These are phyloP conservation scores for Sturmia bella DNA, from an alignment of 2,888 invertebrate genomes.

Conservation along the genomic window DNA sequence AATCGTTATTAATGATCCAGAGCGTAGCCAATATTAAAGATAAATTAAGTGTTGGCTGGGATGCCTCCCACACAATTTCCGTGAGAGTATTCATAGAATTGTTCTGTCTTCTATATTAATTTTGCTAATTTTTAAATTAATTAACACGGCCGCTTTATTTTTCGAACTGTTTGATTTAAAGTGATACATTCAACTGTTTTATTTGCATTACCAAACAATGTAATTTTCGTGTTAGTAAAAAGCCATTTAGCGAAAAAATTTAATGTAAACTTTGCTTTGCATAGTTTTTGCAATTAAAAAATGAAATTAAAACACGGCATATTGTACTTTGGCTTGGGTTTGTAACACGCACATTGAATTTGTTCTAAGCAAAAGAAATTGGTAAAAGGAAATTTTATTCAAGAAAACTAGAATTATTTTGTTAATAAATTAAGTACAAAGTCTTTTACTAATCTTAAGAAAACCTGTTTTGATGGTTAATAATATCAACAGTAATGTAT, in stretches of 20 bases:
- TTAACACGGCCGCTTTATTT: not conserved
- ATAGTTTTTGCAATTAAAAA: not conserved
- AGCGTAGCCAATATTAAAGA: conserved; percentile 76
- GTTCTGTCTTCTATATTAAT: not conserved
- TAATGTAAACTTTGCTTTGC: not conserved
- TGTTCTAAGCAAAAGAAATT: too few species aligned
- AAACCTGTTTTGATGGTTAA: too few species aligned
- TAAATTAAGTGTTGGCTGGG: conserved; percentile 71
- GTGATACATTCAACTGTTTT: conserved; percentile 19
- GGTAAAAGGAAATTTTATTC: not conserved
- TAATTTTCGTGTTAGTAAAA: conserved; percentile 7
- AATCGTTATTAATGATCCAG: conserved; percentile 77
- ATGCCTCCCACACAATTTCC: conserved; percentile 34
- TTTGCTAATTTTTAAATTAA: not conserved
- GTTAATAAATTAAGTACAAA: too few species aligned
- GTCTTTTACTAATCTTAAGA: too few species aligned
- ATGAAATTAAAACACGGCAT: not conserved
- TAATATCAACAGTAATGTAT: not conserved
- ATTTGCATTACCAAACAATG: conserved; percentile 30
- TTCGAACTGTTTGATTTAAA: conserved; percentile 19
- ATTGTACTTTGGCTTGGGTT: not conserved
- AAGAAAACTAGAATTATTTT: too few species aligned
- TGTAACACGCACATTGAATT: not conserved
- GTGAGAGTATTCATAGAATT: conserved; percentile 47
- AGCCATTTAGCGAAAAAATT: conserved; percentile 19